Evolutionary conservation across 2,113 vertebrate genomes (phyloP).

Genomic region (Atlantisia rogersi): DNA sequence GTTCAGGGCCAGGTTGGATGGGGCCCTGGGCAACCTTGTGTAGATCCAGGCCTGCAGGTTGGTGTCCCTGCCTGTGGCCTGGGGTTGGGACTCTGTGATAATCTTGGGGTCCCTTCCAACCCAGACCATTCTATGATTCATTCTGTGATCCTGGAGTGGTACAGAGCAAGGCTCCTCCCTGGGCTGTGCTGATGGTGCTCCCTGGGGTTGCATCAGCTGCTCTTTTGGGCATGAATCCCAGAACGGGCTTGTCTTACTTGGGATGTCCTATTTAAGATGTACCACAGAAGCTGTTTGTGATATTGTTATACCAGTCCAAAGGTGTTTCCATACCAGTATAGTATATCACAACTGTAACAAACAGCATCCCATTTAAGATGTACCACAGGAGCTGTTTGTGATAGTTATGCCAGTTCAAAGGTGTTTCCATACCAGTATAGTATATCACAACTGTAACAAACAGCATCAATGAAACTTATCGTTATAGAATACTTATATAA

Average conservation of each 20-base stretch:
- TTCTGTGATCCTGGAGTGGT: neutral
- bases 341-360: neutral
- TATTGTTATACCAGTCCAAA: neutral
- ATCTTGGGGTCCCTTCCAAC: too few relatives aligned
- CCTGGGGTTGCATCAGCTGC: neutral
- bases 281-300: neutral
- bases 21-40: too few relatives aligned
- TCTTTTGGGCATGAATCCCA: neutral
- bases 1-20: too few relatives aligned
- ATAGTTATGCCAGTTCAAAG: neutral
- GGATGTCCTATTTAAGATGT: neutral
- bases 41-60: too few relatives aligned
- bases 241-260: neutral
- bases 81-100: too few relatives aligned
- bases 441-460: neutral
- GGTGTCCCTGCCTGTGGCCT: too few relatives aligned
- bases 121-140: too few relatives aligned
- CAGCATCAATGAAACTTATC: neutral
- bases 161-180: neutral
- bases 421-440: neutral
- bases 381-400: neutral
- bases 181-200: neutral
- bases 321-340: neutral
- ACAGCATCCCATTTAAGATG: neutral
- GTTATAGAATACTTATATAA: neutral